These are phyloP conservation scores for Belgica antarctica DNA, from an alignment of 2,888 invertebrate species.

Conservation along the genomic window DNA sequence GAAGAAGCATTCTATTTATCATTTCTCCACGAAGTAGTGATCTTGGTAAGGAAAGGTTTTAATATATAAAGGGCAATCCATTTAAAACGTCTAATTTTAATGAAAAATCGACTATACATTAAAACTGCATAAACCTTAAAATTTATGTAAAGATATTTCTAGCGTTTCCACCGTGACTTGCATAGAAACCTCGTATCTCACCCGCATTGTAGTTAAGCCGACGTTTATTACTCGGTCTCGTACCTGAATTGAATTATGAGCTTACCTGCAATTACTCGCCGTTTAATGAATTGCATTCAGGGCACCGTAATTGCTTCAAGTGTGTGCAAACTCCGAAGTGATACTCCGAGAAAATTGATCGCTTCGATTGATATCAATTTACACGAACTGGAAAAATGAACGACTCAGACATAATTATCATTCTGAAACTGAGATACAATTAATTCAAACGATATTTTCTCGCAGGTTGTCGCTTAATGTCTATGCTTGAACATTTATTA, in stretches of 20 bases:
- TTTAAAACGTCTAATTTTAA: too few species aligned
- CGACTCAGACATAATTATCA: not conserved
- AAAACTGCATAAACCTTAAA: too few species aligned
- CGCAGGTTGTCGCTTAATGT: not conserved
- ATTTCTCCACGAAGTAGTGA: too few species aligned
- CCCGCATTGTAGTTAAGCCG: too few species aligned
- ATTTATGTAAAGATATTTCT: too few species aligned
- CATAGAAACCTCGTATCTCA: too few species aligned
- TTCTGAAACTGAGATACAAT: not conserved
- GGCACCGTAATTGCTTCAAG: not conserved
- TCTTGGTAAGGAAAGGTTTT: too few species aligned
- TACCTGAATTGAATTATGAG: not conserved
- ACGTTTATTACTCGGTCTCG: not conserved
- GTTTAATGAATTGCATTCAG: not conserved
- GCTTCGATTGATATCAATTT: not conserved
- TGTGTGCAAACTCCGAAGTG: not conserved
- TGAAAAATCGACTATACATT: too few species aligned
- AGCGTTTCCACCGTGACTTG: too few species aligned
- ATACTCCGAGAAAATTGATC: not conserved
- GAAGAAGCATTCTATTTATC: too few species aligned
- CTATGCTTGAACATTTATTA: not conserved
- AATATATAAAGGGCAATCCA: too few species aligned
- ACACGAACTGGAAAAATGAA: not conserved
- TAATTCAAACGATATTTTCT: not conserved
- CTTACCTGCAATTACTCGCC: slow-evolving; percentile 7